Base-by-base conservation (phyloP, 2,888 invertebrate species). In the Thera obeliscata region DNA sequence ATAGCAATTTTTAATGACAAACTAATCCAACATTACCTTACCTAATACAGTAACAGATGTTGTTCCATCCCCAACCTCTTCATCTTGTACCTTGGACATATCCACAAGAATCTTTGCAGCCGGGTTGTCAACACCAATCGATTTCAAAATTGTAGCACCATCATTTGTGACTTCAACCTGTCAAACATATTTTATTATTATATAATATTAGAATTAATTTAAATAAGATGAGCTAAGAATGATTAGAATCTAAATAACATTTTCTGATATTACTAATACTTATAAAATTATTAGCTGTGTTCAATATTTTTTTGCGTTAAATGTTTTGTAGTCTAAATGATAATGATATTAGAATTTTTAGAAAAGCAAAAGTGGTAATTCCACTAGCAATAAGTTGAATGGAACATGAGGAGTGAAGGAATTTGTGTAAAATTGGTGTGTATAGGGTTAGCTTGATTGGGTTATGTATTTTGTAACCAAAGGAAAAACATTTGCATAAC, bases 51-150 rank as follows among this genome's bases (percentile, higher is more conserved):
- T 98, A 0, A 99, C 99, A 0, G 99, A 99, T 52, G 99, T 99
- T n/a, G 99, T 99, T 11, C 99, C 99, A 95, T 99, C 99, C 56
- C 99, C 99, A 68, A 99, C 99, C 95, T 99, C 99, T 86, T 98
- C 98, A 93, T 99, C 99, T 87, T 99, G 99, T 2, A 98, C 98
- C 90, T 98, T 97, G 11, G 99, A 98, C 96, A 99, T 99, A 78
- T 99, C 98, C n/a, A 99, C 99, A 60, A 99, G 94, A 81, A 99
- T 98, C 93, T 99, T 99, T 0, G 99, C 99, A 43, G 99, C 99
- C 35, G 99, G 99, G 90, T 99, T 99, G 86, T 99, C 99, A 22
- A 99, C 98, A 64, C 99, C 99, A 66, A 99, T 96, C 0, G 98
- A 96, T 87, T 98, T 98, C 64, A 99, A 94, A 84, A 99, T 99